Evolutionary conservation across 2,888 invertebrate species (phyloP).

Genomic region (Scaptomyza reducta): DNA sequence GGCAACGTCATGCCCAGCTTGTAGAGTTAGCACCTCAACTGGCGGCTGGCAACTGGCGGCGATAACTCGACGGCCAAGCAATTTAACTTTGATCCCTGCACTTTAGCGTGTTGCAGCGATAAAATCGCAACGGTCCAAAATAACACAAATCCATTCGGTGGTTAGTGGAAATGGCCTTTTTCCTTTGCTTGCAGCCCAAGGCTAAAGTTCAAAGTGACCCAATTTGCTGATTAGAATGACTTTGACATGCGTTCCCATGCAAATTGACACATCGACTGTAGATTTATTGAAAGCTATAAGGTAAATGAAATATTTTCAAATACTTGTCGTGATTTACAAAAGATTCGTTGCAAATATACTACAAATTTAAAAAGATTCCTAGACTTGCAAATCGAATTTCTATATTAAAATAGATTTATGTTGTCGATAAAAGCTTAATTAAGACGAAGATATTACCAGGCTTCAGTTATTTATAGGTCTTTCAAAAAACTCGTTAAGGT

Average conservation of each 20-base stretch:
- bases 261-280: constrained; percentile 62
- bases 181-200: constrained; percentile 54
- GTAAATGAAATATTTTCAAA: not conserved
- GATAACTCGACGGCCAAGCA: constrained; percentile 68
- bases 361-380: no score
- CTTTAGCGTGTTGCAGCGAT: constrained; percentile 76
- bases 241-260: constrained; percentile 64
- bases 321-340: no score
- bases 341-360: no score
- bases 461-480: no score
- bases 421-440: no score
- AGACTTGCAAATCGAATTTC: no score
- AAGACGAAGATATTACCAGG: no score
- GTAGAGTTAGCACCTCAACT: constrained; percentile 76
- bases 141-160: constrained; percentile 19
- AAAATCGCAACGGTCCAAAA: constrained; percentile 58
- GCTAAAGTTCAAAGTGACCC: constrained; percentile 79
- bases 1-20: constrained; percentile 73
- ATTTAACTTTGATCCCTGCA: constrained; percentile 78
- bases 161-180: constrained; percentile 27
- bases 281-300: not conserved
- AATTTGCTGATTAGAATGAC: constrained; percentile 64
- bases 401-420: no score
- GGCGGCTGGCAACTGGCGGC: constrained; percentile 40
- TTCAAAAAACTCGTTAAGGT: no score